These are phyloP conservation scores for Cotesia vestalis DNA, from an alignment of 1,140 invertebrate genomes.

Conservation along the genomic window DNA sequence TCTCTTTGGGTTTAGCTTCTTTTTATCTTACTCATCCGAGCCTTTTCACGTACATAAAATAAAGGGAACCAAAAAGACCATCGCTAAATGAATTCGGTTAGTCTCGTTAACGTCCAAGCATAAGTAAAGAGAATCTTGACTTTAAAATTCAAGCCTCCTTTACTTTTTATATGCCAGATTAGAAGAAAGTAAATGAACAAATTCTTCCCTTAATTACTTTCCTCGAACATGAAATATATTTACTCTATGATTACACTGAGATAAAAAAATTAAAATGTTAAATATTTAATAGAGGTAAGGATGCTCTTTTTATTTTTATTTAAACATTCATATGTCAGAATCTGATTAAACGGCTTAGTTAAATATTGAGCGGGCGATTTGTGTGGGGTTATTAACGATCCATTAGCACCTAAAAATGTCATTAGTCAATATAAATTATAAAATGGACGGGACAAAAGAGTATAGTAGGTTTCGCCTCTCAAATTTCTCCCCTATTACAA, in stretches of 20 bases:
- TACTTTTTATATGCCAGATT: background rate
- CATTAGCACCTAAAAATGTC: slow-evolving; percentile 54
- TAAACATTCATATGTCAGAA: slow-evolving; percentile 39
- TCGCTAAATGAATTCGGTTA: slow-evolving; percentile 61
- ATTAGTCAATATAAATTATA: slow-evolving; percentile 26
- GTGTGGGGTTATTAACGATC: slow-evolving; percentile 54
- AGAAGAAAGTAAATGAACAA: background rate
- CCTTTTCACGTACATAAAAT: slow-evolving; percentile 11
- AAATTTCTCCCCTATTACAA: slow-evolving; percentile 32
- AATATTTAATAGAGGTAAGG: too few species aligned
- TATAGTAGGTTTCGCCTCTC: slow-evolving; percentile 26
- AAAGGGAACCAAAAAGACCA: slow-evolving; percentile 17
- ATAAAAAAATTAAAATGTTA: too few species aligned
- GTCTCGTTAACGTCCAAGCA: slow-evolving; percentile 62
- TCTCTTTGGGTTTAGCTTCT: slow-evolving; percentile 19
- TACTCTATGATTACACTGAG: too few species aligned
- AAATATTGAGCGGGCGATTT: slow-evolving; percentile 35
- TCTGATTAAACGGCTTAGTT: slow-evolving; percentile 21
- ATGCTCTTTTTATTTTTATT: too few species aligned
- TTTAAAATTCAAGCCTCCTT: slow-evolving; percentile 9
- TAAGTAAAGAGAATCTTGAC: background rate
- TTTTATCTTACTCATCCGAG: slow-evolving; percentile 23
- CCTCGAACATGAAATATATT: too few species aligned
- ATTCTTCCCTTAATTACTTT: too few species aligned
- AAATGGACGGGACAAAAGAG: slow-evolving; percentile 2